Conservation (phyloP, 2,888 invertebrate genomes). For the Heliconius sara region DNA sequence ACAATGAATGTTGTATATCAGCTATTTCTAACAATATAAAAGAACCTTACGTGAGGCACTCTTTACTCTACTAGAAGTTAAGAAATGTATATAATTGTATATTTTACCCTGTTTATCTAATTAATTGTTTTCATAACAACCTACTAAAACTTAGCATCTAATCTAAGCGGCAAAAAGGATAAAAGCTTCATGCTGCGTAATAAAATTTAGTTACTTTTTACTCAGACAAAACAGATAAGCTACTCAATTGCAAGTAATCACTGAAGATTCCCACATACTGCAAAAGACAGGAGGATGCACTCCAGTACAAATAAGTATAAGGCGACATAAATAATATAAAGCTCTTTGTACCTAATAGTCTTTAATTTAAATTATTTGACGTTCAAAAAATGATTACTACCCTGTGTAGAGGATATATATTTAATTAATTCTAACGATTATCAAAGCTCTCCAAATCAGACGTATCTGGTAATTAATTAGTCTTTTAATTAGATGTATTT, state of each 20-base stretch:
- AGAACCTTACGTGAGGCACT: too few species aligned
- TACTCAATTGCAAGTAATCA: background rate
- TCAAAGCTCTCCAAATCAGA: background rate
- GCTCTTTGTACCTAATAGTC: background rate
- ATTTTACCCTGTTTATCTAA: background rate
- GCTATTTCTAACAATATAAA: too few species aligned
- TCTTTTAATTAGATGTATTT: background rate
- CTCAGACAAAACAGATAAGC: background rate
- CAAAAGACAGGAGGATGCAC: background rate
- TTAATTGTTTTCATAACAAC: background rate
- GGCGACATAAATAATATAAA: background rate
- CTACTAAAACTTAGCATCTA: background rate
- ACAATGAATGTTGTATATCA: too few species aligned
- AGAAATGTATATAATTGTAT: background rate
- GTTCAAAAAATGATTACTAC: too few species aligned
- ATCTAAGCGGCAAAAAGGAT: background rate
- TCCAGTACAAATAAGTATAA: background rate
- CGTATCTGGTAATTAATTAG: background rate
- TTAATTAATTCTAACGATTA: background rate
- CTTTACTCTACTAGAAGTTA: background rate
- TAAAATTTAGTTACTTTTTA: background rate
- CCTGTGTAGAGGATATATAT: background rate
- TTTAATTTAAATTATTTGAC: too few species aligned
- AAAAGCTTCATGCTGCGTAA: background rate
- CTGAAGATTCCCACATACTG: background rate